phyloP scores from a whole-genome alignment of 2,113 vertebrate species.

The Phrynosoma blainvillii region DNA sequence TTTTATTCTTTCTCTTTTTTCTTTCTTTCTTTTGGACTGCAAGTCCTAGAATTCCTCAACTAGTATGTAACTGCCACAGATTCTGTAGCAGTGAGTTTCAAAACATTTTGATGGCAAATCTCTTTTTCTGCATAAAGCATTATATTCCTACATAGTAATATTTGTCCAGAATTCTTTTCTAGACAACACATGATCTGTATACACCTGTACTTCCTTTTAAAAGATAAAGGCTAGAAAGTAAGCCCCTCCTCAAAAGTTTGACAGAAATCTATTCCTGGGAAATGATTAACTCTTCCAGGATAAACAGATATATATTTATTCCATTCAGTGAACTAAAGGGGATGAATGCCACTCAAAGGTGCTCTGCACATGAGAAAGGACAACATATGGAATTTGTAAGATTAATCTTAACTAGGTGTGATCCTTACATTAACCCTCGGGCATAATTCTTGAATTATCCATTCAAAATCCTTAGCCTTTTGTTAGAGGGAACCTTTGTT shows the following conservation, averaged over 20 bases:
- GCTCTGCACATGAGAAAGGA: neutral
- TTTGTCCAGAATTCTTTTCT: neutral
- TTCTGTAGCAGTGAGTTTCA: neutral
- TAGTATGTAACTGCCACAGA: no score
- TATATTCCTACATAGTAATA: neutral
- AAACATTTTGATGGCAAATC: neutral
- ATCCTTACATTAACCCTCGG: conserved; percentile 19
- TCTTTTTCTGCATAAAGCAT: neutral
- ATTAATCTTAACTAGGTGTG: conserved; percentile 17
- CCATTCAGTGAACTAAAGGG: neutral
- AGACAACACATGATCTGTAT: neutral
- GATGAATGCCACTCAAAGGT: conserved; percentile 10
- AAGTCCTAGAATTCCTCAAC: no score
- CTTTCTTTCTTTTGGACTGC: no score
- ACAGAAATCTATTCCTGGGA: neutral
- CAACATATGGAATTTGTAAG: neutral
- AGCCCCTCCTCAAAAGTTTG: neutral
- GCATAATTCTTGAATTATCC: conserved; percentile 19
- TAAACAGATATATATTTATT: neutral
- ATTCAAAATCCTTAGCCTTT: conserved; percentile 20
- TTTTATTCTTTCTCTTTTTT: no score
- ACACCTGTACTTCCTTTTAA: neutral
- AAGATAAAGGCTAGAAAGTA: neutral
- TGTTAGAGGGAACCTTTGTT: conserved; percentile 22
- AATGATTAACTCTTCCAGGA: conserved; percentile 1